Percentiles rank a stretch among this genome's conserved stretches.
These are phyloP conservation scores for Folsomia candida DNA, from an alignment of 2,888 invertebrate species.

Conservation along the genomic window DNA sequence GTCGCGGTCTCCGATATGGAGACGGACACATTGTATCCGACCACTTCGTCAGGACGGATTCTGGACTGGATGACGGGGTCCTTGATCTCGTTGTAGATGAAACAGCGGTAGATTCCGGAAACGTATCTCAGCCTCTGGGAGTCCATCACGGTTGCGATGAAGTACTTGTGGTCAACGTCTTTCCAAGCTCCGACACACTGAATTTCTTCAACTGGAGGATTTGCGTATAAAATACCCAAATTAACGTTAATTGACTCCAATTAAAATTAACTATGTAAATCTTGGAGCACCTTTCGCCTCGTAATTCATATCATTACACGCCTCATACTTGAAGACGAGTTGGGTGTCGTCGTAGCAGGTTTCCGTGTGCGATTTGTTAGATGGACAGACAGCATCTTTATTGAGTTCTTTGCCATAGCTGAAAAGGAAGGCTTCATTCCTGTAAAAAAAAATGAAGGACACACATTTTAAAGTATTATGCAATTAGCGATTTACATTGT, in stretches of 20 bases:
- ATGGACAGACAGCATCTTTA: slow-evolving; percentile 10
- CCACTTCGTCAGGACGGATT: not conserved
- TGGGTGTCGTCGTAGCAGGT: slow-evolving; percentile 19
- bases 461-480: too few relatives aligned
- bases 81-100: slow-evolving; percentile 10
- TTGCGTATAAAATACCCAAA: too few relatives aligned
- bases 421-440: slow-evolving; percentile 20
- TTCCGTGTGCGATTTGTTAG: slow-evolving; percentile 8
- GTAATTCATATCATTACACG: slow-evolving; percentile 16
- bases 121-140: not conserved
- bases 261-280: too few relatives aligned
- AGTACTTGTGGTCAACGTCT: slow-evolving; percentile 10
- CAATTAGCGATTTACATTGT: too few relatives aligned
- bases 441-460: too few relatives aligned
- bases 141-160: slow-evolving; percentile 15
- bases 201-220: slow-evolving; percentile 20
- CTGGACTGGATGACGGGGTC: not conserved
- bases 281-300: too few relatives aligned
- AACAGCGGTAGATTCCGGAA: slow-evolving; percentile 23
- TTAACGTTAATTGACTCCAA: too few relatives aligned
- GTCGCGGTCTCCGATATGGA: slow-evolving; percentile 14
- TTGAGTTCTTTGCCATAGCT: slow-evolving; percentile 15
- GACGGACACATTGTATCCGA: not conserved
- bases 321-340: slow-evolving; percentile 21
- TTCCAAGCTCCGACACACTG: slow-evolving; percentile 27